phyloP scores from a whole-genome alignment of 2,888 invertebrate genomes.

The Sinohyriopsis cumingii region DNA sequence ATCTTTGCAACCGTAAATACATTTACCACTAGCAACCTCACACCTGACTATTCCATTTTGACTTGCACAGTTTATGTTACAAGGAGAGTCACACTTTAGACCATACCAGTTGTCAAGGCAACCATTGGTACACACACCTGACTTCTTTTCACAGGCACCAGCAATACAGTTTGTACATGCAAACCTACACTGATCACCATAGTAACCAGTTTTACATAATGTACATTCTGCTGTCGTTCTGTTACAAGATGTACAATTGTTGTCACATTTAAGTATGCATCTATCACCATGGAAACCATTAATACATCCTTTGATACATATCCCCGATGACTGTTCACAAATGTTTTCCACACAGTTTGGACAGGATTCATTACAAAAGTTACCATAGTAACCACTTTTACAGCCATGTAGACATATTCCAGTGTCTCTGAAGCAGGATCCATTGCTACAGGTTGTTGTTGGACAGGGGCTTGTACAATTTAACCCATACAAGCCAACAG shows the following conservation, averaged over 20 bases:
- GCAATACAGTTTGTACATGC: not conserved
- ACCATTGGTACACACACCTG: not conserved
- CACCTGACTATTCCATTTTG: too few species aligned
- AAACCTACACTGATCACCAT: not conserved
- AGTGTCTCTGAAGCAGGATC: not conserved
- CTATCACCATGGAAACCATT: constrained; percentile 10
- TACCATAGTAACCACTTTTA: constrained; percentile 5
- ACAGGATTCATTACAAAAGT: constrained; percentile 11
- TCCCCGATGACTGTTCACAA: constrained; percentile 16
- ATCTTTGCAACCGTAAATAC: constrained; percentile 6
- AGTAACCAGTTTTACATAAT: not conserved
- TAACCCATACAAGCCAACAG: too few species aligned
- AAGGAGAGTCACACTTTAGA: not conserved
- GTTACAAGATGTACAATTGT: too few species aligned
- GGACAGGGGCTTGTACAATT: too few species aligned
- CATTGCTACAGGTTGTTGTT: too few species aligned
- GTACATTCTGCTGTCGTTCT: too few species aligned
- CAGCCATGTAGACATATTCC: constrained; percentile 2
- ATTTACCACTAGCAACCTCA: too few species aligned
- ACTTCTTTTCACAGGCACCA: not conserved
- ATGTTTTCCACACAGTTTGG: constrained; percentile 7
- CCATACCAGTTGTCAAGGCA: constrained; percentile 1
- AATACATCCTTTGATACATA: constrained; percentile 8
- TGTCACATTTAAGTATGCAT: constrained; percentile 2
- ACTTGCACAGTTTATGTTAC: too few species aligned